Base-by-base conservation (phyloP, 2,888 invertebrate genomes). In the Dromius quadrimaculatus region DNA sequence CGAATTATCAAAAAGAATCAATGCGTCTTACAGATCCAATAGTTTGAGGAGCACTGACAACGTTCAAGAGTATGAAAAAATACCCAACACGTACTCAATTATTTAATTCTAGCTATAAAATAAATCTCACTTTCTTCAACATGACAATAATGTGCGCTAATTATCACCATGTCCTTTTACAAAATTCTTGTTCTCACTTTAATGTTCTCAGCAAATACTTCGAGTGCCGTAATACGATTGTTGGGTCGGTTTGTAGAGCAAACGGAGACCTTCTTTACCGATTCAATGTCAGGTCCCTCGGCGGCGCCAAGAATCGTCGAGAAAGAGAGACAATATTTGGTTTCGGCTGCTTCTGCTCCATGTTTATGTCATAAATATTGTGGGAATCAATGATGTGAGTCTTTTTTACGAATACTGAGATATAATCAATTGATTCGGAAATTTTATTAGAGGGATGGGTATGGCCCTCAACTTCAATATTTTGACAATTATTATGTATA, bases 251-350 rank as follows among this genome's bases (percentile, higher is more conserved):
- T 41, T 41, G 41, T 62, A 15, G 62, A 62, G 22, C 41, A 62
- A 36, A 19, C 36, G 6, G 17, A 13, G 62, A 22, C 62, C 62
- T 62, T 62, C 41, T 19, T 59, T 59, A 36, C 20, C 62, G 23
- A 41, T 41, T 62, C 62, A 62, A 41, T 62, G 62, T 62, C 62
- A 62, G 43, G 11, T 62, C 62, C 61, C 62, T 38, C 22, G 41
- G 11, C 41, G 61, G 38, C 38, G 61, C 38, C 38, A 61, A 47
- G 47, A 47, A 47, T 3, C 36, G 36, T 13, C 15, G 41, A 11
- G 41, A 11, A 41, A 11, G 15, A 15, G 2, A 50, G 50, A 54
- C 28, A 28, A 8, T 8, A 8, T 28, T 28, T 28, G 3, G 28
- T 28, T 28, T 28, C 28, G 28, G 28, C 28, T 28, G 28, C 28